Evolutionary conservation across 2,113 vertebrate genomes (phyloP), one percentile per base, ranked within the genome.

Genomic region (Aptenodytes patagonicus): DNA sequence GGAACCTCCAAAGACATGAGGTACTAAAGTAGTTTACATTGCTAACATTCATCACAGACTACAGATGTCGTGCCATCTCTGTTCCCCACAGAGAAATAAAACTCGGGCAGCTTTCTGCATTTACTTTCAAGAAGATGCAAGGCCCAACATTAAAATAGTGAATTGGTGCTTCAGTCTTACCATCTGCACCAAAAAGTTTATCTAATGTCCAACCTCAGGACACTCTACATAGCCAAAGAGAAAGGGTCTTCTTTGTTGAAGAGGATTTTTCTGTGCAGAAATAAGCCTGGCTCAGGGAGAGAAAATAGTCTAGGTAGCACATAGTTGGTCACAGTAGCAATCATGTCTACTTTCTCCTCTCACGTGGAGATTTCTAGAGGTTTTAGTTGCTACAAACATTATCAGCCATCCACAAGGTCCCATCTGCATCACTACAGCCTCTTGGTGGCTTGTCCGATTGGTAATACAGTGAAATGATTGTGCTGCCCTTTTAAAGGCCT

Each of bases 1-100:
- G 51, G 10, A 94, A 0, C 52, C 38, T 94, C 55, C 29, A 17
- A 92, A 94, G 71, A 60, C 38, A 57, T 29, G 62, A 89, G 34
- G 32, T 89, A 88, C 60, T 90, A 11, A 83, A 61, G 40, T 36
- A 58, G 58, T 88, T 96, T 88, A 72, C 60, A 31, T 87, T 82
- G 51, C 47, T 93, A 71, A 68, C 42, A 24, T 84, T 81, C 80
- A 81, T 89, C 76, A 78, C 42, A 93, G 54, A 29, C 36, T 80
- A n/a, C 20, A 80, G 81, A 61, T 2, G 2, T 29, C 0, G 0
- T 85, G 62, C n/a, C 80, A 76, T 65, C 44, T 90, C 69, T 61
- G 28, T 72, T 92, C 34, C 38, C 47, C 31, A 71, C 11, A 57
- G 77, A 84, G 42, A 84, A 84, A 84, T 89, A 90, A 93, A 96